Evolutionary conservation across 2,797 vertebrate species (phyloP).

Genomic region (Rhinogobio ventralis): DNA sequence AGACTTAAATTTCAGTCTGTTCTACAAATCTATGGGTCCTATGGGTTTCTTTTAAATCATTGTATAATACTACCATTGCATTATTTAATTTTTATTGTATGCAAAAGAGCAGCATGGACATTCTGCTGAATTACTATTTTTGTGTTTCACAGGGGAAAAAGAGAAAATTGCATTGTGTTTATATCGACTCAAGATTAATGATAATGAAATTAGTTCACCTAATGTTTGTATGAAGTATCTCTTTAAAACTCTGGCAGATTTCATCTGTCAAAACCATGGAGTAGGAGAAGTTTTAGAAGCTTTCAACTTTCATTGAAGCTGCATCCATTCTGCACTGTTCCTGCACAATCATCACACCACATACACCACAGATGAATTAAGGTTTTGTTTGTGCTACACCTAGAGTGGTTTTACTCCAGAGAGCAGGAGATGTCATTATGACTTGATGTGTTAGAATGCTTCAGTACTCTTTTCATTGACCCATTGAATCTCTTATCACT

Average conservation of each 20-base stretch:
- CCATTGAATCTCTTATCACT: not conserved
- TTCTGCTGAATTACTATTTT: not conserved
- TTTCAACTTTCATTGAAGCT: conserved; percentile 6
- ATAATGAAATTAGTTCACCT: not conserved
- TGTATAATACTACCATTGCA: too few species aligned
- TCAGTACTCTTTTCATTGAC: conserved; percentile 5
- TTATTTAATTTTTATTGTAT: not conserved
- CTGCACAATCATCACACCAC: not conserved
- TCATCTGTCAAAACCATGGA: not conserved
- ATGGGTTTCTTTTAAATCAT: not conserved
- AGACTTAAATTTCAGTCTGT: not conserved
- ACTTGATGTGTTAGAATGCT: not conserved
- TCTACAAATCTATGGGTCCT: not conserved
- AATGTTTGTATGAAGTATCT: not conserved
- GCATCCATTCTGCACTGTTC: not conserved
- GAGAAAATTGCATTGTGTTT: too few species aligned
- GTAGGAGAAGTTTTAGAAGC: not conserved
- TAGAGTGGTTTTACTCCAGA: conserved; percentile 3
- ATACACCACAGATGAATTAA: not conserved
- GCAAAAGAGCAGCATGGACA: not conserved
- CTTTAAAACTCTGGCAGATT: not conserved
- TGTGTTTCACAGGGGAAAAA: not conserved
- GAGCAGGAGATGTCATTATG: conserved; percentile 6
- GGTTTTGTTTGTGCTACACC: not conserved
- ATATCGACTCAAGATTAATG: not conserved